Percentiles rank a stretch among this genome's conserved stretches.
phyloP scores from a whole-genome alignment of 2,888 invertebrate species.

The Himalopsyche anomala region DNA sequence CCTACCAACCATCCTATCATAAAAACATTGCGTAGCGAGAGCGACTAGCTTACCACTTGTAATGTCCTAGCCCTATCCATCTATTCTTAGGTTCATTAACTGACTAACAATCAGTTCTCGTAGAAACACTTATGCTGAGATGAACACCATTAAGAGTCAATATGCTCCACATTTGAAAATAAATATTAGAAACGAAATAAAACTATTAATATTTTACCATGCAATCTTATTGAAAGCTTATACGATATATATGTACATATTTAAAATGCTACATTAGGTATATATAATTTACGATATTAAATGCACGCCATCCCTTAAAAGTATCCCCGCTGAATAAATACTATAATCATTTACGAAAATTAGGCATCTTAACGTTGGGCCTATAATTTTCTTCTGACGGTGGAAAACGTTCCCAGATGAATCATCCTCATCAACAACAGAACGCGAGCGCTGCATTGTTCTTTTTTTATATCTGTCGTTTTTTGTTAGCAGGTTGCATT shows the following conservation, averaged over 20 bases:
- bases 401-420: not conserved
- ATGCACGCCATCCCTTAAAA: constrained; percentile 37
- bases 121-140: no score
- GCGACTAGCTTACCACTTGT: no score
- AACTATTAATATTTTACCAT: not conserved
- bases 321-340: not conserved
- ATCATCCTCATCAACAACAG: not conserved
- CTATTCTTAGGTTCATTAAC: no score
- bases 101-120: no score
- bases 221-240: not conserved
- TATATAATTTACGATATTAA: not conserved
- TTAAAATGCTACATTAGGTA: not conserved
- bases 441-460: not conserved
- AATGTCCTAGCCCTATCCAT: no score
- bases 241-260: not conserved
- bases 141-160: no score
- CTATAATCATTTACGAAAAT: constrained; percentile 6
- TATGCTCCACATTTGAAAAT: no score
- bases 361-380: not conserved
- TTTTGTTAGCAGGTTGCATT: constrained; percentile 13
- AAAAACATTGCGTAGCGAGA: no score
- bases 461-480: not conserved
- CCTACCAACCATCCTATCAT: no score
- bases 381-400: constrained; percentile 33
- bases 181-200: not conserved